These are phyloP conservation scores for Chrysomallon squamiferum DNA, from an alignment of 1,140 invertebrate species.

Conservation along the genomic window DNA sequence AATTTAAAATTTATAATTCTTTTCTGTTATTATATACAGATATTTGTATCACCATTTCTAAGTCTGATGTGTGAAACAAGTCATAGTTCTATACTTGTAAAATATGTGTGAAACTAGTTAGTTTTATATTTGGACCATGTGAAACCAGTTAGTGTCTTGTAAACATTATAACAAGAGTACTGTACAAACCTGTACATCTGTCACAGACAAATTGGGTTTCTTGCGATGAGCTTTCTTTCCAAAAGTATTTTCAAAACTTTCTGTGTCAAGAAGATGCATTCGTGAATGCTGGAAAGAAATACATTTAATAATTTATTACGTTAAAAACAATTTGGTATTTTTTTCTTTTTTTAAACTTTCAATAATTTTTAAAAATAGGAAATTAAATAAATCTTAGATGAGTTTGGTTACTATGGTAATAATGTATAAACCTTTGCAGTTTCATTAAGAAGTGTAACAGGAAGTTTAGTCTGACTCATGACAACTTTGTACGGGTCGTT, in stretches of 20 bases:
- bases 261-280: slow-evolving; percentile 94
- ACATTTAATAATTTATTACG: slow-evolving; percentile 2
- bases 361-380: no score
- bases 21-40: no score
- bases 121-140: no score
- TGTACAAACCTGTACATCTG: slow-evolving; percentile 62
- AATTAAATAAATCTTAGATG: slow-evolving; percentile 1
- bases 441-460: slow-evolving; percentile 93
- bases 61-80: no score
- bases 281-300: slow-evolving; percentile 65
- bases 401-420: neutral
- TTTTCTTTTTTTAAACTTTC: no score
- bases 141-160: no score
- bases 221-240: slow-evolving; percentile 94
- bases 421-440: slow-evolving; percentile 73
- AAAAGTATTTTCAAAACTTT: slow-evolving; percentile 93
- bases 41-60: no score
- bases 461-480: slow-evolving; percentile 94
- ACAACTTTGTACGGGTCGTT: slow-evolving; percentile 98
- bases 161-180: no score
- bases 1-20: no score
- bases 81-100: no score
- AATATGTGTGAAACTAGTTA: no score
- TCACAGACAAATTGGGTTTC: slow-evolving; percentile 80
- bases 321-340: neutral